A percentile compares a stretch with the other conserved stretches of the same genome.
Evolutionary conservation across 2,113 vertebrate species (phyloP).

Genomic region (Chloropsis hardwickii): DNA sequence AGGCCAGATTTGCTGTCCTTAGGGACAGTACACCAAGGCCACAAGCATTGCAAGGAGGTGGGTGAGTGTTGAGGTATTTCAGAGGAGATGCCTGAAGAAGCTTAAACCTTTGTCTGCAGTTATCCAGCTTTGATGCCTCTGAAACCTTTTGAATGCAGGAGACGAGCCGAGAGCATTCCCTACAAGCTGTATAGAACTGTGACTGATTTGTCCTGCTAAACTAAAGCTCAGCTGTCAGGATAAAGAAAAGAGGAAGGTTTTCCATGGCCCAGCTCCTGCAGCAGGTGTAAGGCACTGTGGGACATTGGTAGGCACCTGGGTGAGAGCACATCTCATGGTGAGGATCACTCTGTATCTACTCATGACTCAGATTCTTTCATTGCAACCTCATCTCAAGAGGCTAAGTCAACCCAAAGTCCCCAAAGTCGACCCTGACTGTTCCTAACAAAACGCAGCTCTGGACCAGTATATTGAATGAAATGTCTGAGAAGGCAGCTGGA

Average conservation of each 20-base stretch:
- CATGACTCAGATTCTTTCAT: background rate
- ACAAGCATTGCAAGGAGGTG: background rate
- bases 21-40: background rate
- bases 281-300: background rate
- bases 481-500: background rate
- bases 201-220: background rate
- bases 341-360: background rate
- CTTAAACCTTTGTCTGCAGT: background rate
- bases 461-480: background rate
- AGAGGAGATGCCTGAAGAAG: background rate
- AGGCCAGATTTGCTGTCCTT: background rate
- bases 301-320: background rate
- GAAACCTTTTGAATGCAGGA: background rate
- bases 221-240: background rate
- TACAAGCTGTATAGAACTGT: background rate
- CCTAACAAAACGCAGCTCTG: background rate
- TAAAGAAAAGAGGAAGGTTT: background rate
- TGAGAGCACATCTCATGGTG: background rate
- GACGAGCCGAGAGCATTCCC: background rate
- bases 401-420: background rate
- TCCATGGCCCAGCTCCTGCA: background rate
- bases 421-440: background rate
- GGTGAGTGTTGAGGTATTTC: background rate
- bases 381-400: background rate
- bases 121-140: background rate